Evolutionary conservation across 2,113 vertebrate species (phyloP), one percentile per base, ranked within the genome.

Genomic region (Pogonocichla stellata): DNA sequence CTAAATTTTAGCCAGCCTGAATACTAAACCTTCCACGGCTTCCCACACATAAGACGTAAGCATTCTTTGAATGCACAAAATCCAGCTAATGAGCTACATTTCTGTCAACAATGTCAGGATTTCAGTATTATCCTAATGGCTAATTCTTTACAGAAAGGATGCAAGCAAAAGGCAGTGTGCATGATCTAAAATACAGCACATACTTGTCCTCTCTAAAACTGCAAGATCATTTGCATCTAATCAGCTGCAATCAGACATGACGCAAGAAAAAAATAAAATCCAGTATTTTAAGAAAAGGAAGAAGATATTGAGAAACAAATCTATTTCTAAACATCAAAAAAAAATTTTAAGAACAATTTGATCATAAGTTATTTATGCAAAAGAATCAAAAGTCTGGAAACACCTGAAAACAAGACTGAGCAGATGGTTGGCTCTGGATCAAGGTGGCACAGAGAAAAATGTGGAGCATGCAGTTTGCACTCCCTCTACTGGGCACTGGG

Each of bases 401-500:
- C 8, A 81, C 26, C 53, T 70, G 81, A 25, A 81, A 73, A 56
- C 26, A 65, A 42, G 43, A 12, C 19, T 9, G 66, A 69, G 53
- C 15, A 7, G 60, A 34, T 8, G 60, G n/a, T 33, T 75, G 69
- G 42, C 40, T 80, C 25, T 25, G 53, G 45, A 26, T 23, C 50
- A 51, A 91, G 70, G 40, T 5, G 33, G 31, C 5, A 7, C 9
- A 29, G 57, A 54, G 45, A 4, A 73, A 89, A 93, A 42, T 1
- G 38, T 0, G 11, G 45, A 95, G 31, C 67, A 8, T 74, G 96
- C 89, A 93, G 95, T 86, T 28, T 77, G 93, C 77, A 89, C 97
- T 90, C 97, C 97, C 97, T 97, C 97, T 97, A 26, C 96, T 95
- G 97, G 97, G 65, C 92, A 88, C 17, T 54, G 62, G 22, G 24